These are phyloP conservation scores for Tethya wilhelma DNA, from an alignment of 37 sponge, comb jelly and placozoan species.

Conservation along the genomic window DNA sequence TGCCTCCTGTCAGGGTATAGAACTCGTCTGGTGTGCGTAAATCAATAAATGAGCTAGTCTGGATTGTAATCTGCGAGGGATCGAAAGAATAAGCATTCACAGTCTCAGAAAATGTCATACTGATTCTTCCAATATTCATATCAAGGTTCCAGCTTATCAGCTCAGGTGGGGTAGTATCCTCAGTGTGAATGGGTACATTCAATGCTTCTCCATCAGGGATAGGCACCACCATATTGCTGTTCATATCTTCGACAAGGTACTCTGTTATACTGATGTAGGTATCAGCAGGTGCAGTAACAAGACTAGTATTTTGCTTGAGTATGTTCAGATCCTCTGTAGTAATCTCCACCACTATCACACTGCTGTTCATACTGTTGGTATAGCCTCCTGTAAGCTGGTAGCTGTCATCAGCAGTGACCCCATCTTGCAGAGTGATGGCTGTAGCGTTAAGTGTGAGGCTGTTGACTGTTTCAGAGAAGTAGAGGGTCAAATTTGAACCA, in stretches of 20 bases:
- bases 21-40: slow-evolving; percentile 9
- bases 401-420: slow-evolving; percentile 39
- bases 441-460: slow-evolving; percentile 44
- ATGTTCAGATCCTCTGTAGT: slow-evolving; percentile 73
- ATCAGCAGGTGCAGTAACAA: slow-evolving; percentile 65
- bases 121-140: slow-evolving; percentile 78
- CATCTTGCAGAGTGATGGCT: slow-evolving; percentile 78
- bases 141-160: slow-evolving; percentile 77
- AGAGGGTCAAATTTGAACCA: slow-evolving; percentile 72
- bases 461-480: slow-evolving; percentile 88
- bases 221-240: slow-evolving; percentile 62
- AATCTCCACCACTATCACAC: slow-evolving; percentile 79
- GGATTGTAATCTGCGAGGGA: slow-evolving; percentile 65
- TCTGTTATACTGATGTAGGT: slow-evolving; percentile 76
- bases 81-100: slow-evolving; percentile 83
- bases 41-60: neutral
- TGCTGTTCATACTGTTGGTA: slow-evolving; percentile 62
- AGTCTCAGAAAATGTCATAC: slow-evolving; percentile 86
- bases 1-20: slow-evolving; percentile 71
- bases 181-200: slow-evolving; percentile 54
- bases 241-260: slow-evolving; percentile 81
- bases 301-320: slow-evolving; percentile 83
- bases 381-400: slow-evolving; percentile 73
- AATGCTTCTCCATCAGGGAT: slow-evolving; percentile 50
- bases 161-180: slow-evolving; percentile 82